These are phyloP conservation scores for Colinus virginianus DNA, from an alignment of 2,113 vertebrate species.

Conservation along the genomic window DNA sequence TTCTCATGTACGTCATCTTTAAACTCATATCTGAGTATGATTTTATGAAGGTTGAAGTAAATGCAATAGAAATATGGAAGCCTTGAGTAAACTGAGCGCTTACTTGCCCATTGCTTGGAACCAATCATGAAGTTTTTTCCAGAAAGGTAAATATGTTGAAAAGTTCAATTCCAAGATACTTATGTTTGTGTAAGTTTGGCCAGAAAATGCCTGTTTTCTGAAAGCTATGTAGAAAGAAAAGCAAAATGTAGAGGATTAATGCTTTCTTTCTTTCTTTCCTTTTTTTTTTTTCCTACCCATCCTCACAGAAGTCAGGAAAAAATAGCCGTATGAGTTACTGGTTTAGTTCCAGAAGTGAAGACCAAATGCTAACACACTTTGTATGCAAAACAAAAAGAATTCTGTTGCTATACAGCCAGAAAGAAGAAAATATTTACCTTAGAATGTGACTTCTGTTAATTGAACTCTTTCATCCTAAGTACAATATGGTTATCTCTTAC, in stretches of 20 bases:
- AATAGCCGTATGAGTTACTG: not conserved
- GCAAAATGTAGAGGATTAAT: not conserved
- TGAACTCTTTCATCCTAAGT: not conserved
- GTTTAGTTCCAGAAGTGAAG: not conserved
- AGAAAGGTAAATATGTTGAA: not conserved
- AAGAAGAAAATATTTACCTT: not conserved
- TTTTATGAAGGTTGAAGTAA: not conserved
- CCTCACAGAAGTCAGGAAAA: not conserved
- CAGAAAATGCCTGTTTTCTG: not conserved
- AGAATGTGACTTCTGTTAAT: not conserved
- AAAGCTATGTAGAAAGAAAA: not conserved
- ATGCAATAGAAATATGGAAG: not conserved
- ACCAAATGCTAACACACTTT: not conserved
- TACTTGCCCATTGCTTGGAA: not conserved
- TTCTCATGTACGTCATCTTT: not conserved
- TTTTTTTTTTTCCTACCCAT: not conserved
- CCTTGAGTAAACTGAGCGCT: not conserved
- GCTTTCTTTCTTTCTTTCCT: accelerated
- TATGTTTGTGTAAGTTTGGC: not conserved
- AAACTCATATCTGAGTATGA: not conserved
- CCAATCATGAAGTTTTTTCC: not conserved
- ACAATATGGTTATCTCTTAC: not conserved
- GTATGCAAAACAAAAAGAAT: not conserved
- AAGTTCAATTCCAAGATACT: not conserved
- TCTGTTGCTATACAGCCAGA: not conserved